phyloP scores from a whole-genome alignment of 2,113 vertebrate genomes.

The Ellobius talpinus region DNA sequence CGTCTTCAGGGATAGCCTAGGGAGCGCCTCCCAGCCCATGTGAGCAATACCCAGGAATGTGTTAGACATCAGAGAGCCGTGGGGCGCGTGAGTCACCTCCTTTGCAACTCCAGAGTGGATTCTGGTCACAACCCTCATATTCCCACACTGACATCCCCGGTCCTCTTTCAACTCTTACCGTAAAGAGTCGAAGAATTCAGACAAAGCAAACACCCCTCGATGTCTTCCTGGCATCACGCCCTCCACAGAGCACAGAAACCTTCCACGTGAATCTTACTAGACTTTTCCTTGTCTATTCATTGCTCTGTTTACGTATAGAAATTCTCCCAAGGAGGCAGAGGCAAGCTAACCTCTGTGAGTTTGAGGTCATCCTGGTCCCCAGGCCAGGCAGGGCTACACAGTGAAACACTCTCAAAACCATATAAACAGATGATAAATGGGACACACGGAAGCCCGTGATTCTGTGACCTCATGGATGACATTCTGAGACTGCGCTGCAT shows the following conservation, averaged over 20 bases:
- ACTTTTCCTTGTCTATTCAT: neutral
- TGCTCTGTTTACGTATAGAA: neutral
- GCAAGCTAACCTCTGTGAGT: neutral
- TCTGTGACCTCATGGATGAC: neutral
- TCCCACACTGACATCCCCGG: neutral
- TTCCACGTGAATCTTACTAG: neutral
- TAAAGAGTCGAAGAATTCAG: neutral
- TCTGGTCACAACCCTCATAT: neutral
- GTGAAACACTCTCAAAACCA: neutral
- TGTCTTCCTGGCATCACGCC: neutral
- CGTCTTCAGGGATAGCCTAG: neutral
- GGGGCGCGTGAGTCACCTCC: neutral
- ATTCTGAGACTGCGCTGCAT: neutral
- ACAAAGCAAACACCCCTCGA: neutral
- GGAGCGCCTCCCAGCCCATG: neutral
- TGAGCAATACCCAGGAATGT: neutral
- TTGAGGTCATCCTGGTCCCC: neutral
- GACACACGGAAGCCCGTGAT: neutral
- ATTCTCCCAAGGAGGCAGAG: neutral
- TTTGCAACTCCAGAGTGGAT: neutral
- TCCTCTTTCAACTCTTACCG: neutral
- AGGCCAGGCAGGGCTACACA: neutral
- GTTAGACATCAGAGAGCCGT: neutral
- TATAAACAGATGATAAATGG: neutral
- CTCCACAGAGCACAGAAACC: neutral